Evolutionary conservation across 2,797 vertebrate species (phyloP).

Genomic region (Pelodytes ibericus): DNA sequence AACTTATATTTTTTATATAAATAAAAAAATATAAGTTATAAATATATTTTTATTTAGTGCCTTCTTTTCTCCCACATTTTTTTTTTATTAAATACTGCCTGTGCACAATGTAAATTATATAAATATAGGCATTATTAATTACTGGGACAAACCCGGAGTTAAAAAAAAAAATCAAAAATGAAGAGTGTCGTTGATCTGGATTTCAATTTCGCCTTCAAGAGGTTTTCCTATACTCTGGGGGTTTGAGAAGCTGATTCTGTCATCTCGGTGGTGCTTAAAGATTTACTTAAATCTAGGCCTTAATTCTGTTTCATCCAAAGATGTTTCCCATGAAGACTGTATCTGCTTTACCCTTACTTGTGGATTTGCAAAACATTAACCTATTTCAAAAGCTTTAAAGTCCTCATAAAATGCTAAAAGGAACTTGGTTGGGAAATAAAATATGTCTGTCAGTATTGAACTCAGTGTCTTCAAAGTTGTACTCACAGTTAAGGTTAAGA

Average conservation of each 20-base stretch:
- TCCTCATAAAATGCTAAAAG: slow-evolving; percentile 50
- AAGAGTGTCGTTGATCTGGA: slow-evolving; percentile 18
- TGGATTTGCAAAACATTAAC: slow-evolving; percentile 57
- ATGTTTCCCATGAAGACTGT: slow-evolving; percentile 41
- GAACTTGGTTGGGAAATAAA: slow-evolving; percentile 41
- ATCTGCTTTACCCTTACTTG: slow-evolving; percentile 30
- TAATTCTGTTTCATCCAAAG: slow-evolving; percentile 53
- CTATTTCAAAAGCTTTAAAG: slow-evolving; percentile 50
- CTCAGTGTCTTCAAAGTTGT: slow-evolving; percentile 26
- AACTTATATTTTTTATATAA: too few species aligned
- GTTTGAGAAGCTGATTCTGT: slow-evolving; percentile 33
- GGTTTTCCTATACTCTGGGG: slow-evolving; percentile 15
- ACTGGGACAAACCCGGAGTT: too few species aligned
- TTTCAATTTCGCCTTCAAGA: background rate
- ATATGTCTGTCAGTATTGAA: slow-evolving; percentile 35
- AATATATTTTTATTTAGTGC: too few species aligned
- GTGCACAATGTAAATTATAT: too few species aligned
- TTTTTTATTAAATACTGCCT: too few species aligned
- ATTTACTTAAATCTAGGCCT: slow-evolving; percentile 51
- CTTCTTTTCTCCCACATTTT: too few species aligned
- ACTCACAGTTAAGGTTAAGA: slow-evolving; percentile 12
- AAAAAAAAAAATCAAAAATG: slow-evolving; percentile 13
- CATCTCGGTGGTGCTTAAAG: slow-evolving; percentile 28
- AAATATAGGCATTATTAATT: too few species aligned
- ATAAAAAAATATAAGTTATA: too few species aligned